These are phyloP conservation scores for Scaptomyza cyrtandrae DNA, from an alignment of 2,888 invertebrate genomes.

Conservation along the genomic window DNA sequence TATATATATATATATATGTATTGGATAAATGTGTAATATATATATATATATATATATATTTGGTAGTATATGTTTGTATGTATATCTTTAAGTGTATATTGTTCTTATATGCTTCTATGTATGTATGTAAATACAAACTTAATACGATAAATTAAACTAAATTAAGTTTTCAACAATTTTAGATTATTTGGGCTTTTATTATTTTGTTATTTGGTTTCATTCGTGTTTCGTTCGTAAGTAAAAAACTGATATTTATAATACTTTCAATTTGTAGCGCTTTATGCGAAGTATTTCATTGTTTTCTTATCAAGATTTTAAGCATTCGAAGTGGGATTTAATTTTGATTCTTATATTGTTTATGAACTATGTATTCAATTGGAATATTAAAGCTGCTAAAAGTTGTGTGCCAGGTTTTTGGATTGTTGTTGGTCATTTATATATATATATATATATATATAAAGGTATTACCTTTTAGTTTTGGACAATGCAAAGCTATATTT, in stretches of 20 bases:
- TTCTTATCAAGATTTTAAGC: slow-evolving; percentile 9
- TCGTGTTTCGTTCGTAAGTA: slow-evolving; percentile 17
- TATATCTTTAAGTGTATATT: slow-evolving; percentile 41
- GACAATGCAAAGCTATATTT: slow-evolving; percentile 22
- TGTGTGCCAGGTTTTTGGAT: slow-evolving; percentile 48
- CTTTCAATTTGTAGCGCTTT: not conserved
- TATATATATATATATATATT: slow-evolving; percentile 41
- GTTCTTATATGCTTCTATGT: slow-evolving; percentile 16
- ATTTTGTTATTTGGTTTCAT: not conserved
- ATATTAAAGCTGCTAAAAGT: slow-evolving; percentile 53
- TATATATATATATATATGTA: slow-evolving; percentile 50
- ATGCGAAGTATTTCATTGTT: slow-evolving; percentile 6
- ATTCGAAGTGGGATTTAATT: slow-evolving; percentile 7
- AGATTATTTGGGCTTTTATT: not conserved
- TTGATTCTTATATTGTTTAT: not conserved
- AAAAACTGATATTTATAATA: slow-evolving; percentile 31
- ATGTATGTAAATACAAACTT: slow-evolving; percentile 65
- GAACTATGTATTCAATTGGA: slow-evolving; percentile 15
- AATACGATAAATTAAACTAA: slow-evolving; percentile 51
- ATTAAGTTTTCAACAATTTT: slow-evolving; percentile 37
- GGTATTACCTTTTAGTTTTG: not conserved
- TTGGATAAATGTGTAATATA: too few species aligned
- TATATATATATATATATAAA: too few species aligned
- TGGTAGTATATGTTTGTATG: slow-evolving; percentile 16
- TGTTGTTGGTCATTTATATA: slow-evolving; percentile 40